A percentile compares a stretch with the other conserved stretches of the same genome.
phyloP scores from a whole-genome alignment of 2,888 invertebrate species.

The Drosophila formosana region DNA sequence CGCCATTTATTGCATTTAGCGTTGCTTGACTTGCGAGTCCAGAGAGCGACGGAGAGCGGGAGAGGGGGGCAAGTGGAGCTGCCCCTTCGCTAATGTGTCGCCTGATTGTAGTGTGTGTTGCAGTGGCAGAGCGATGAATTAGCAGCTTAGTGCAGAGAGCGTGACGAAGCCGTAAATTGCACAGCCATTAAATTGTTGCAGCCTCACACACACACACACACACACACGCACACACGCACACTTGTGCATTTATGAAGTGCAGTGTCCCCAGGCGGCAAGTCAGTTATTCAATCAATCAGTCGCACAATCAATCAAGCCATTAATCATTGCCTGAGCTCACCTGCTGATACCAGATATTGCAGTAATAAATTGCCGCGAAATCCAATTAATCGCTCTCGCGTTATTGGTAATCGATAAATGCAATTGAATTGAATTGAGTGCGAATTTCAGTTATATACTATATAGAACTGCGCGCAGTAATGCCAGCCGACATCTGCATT shows the following conservation, averaged over 20 bases:
- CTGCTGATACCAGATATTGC: constrained; percentile 14
- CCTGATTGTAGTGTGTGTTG: constrained; percentile 1
- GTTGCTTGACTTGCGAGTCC: constrained; percentile 3
- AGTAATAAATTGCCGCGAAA: constrained; percentile 34
- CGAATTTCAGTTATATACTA: neutral
- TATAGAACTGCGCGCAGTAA: too few relatives aligned
- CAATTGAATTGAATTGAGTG: constrained; percentile 9
- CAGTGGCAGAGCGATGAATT: constrained; percentile 10
- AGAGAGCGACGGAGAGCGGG: too few relatives aligned
- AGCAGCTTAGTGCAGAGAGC: constrained; percentile 40
- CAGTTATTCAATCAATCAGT: constrained; percentile 40
- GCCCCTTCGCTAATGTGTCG: constrained; percentile 16
- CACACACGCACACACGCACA: constrained; percentile 1
- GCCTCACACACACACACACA: neutral
- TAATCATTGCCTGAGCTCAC: constrained; percentile 39
- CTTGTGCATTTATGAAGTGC: constrained; percentile 13
- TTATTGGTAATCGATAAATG: constrained; percentile 27
- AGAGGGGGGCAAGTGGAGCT: too few relatives aligned
- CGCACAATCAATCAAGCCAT: constrained; percentile 41
- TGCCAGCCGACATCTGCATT: too few relatives aligned
- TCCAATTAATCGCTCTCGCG: constrained; percentile 41
- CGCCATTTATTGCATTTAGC: constrained; percentile 78
- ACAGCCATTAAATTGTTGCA: constrained; percentile 39
- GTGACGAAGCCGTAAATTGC: constrained; percentile 54
- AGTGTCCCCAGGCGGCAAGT: constrained; percentile 14